These are phyloP conservation scores for Ruditapes philippinarum DNA, from an alignment of 1,140 invertebrate species.

Conservation along the genomic window DNA sequence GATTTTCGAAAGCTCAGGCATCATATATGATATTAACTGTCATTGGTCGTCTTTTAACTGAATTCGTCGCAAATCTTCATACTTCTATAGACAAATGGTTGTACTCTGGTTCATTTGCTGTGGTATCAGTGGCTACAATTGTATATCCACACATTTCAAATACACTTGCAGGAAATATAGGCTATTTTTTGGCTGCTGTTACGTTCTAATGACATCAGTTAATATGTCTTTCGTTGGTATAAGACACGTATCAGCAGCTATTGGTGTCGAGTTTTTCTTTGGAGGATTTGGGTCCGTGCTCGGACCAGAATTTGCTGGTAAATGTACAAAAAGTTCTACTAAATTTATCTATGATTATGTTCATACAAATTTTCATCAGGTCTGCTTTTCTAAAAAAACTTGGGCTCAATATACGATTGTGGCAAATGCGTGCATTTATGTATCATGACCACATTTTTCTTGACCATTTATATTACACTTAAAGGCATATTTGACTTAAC, in stretches of 20 bases:
- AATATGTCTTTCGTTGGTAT: constrained; percentile 42
- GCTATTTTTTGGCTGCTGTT: constrained; percentile 19
- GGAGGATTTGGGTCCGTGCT: constrained; percentile 35
- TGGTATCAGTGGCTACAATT: not conserved
- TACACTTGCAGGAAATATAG: constrained; percentile 12
- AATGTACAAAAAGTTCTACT: no score
- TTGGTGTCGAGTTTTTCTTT: constrained; percentile 40
- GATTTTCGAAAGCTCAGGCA: constrained; percentile 8
- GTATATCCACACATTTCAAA: constrained; percentile 10
- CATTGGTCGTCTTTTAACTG: constrained; percentile 16
- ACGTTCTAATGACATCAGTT: constrained; percentile 1
- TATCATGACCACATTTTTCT: no score
- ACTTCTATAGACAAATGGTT: not conserved
- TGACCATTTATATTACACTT: no score
- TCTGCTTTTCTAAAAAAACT: no score
- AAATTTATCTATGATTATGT: no score
- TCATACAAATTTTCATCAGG: no score
- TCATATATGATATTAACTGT: constrained; percentile 23
- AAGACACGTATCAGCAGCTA: not conserved
- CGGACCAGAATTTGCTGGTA: constrained; percentile 54
- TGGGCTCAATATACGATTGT: no score
- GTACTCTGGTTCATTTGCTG: constrained; percentile 16
- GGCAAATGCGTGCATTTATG: no score
- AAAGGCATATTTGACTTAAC: no score
- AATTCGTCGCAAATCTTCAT: not conserved